These are phyloP conservation scores for Eupristina koningsbergeri DNA, from an alignment of 1,140 invertebrate species.

Conservation along the genomic window DNA sequence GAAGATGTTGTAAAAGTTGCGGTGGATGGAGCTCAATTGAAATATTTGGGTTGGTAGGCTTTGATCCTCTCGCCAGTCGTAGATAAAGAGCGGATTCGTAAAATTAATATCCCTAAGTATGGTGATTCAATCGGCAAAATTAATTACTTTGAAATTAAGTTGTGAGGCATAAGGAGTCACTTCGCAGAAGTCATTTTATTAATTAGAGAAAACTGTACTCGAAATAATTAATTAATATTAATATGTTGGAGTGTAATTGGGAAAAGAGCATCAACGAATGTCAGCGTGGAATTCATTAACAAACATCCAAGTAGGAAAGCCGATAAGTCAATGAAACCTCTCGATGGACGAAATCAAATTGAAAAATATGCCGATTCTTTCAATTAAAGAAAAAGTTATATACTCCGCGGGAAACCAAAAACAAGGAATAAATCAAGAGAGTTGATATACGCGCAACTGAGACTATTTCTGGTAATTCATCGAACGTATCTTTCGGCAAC, in stretches of 20 bases:
- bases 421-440: conserved; percentile 41
- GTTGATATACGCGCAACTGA: background rate
- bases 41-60: background rate
- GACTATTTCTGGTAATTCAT: conserved; percentile 33
- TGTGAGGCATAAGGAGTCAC: too few species aligned
- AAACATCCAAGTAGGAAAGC: background rate
- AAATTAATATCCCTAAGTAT: background rate
- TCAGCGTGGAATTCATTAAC: background rate
- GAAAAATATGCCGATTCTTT: conserved; percentile 18
- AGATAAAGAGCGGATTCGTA: background rate
- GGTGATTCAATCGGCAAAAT: background rate
- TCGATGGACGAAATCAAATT: background rate
- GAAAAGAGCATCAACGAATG: too few species aligned
- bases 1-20: background rate
- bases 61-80: background rate
- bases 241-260: too few species aligned
- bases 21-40: background rate
- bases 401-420: background rate
- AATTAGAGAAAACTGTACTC: background rate
- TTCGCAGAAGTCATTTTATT: too few species aligned
- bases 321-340: background rate
- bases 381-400: conserved; percentile 40
- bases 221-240: too few species aligned
- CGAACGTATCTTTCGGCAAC: conserved; percentile 33
- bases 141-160: background rate